Evolutionary conservation across 2,888 invertebrate genomes (phyloP).

Genomic region (Ernsta delagoae): DNA sequence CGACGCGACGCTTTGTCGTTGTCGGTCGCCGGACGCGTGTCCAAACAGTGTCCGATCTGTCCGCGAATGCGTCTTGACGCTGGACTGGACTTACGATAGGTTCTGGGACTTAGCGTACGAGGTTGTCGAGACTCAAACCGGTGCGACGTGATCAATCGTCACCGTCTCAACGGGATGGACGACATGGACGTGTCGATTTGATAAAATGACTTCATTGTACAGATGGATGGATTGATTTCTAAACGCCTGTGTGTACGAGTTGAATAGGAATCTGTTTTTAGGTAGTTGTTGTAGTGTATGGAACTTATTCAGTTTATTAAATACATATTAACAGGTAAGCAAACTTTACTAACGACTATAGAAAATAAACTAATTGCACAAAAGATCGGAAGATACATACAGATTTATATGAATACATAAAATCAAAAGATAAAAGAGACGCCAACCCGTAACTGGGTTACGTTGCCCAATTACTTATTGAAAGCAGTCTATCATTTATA

Average conservation of each 20-base stretch:
- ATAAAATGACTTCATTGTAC: constrained; percentile 14
- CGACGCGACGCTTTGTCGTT: constrained; percentile 67
- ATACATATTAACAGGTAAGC: too few relatives aligned
- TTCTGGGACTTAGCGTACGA: too few relatives aligned
- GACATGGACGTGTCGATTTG: constrained; percentile 14
- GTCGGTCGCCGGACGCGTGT: constrained; percentile 62
- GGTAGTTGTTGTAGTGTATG: too few relatives aligned
- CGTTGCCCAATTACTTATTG: constrained; percentile 36
- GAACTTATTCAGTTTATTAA: too few relatives aligned
- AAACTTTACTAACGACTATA: too few relatives aligned
- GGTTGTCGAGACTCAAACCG: constrained; percentile 17
- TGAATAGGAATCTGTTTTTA: neutral
- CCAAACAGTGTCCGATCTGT: constrained; percentile 64
- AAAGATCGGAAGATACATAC: too few relatives aligned
- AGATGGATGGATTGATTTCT: neutral
- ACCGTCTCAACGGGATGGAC: constrained; percentile 26
- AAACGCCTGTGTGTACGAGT: neutral
- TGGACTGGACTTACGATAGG: neutral
- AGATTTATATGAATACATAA: neutral
- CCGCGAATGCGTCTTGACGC: neutral
- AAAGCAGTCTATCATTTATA: constrained; percentile 47
- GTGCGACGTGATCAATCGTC: constrained; percentile 43
- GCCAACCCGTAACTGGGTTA: constrained; percentile 9
- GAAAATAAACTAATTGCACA: too few relatives aligned
- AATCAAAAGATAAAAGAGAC: constrained; percentile 4